Evolutionary conservation across 92 coral and sea anemone species (phyloP), one percentile per base, ranked within the genome.

Genomic region (Scolanthus callimorphus): DNA sequence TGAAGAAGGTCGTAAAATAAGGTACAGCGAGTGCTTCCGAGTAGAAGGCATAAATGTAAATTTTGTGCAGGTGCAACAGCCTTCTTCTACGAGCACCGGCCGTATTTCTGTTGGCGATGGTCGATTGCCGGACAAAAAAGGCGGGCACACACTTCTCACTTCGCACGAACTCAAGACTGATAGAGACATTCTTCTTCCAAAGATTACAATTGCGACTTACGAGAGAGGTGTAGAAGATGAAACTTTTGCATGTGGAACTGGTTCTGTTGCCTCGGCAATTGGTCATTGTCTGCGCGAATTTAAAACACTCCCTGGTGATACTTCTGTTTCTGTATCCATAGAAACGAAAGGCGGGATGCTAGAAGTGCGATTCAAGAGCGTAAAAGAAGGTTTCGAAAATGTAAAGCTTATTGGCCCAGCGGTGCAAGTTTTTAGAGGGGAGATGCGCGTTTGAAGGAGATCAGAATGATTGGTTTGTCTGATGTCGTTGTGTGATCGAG

Each of bases 211-310:
- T 25, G 13, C 17, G 10, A 55, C 60, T 26, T 55, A 55, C 21
- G 60, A 55, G 30, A 11, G 60, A 55, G 60, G 60, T 11, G 60
- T 55, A 10, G 60, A 55, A 27, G 39, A 13, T 27, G 60, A 55
- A 31, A 55, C 60, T 0, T 11, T 55, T 25, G 12, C 60, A 0
- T 55, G 60, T 55, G 60, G 60, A 55, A 55, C 60, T 11, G 60
- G 60, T 26, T 34, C 19, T 6, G 19, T 39, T 2, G 60, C 60
- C 10, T 55, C 60, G 23, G 60, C 60, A 20, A 11, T 55, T 55
- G 60, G 37, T 6, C 17, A 9, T 15, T 55, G 11, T 8, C 30
- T 55, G 20, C 17, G 3, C 4, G 10, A 25, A 23, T 26, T 15
- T 6, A 6, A 6, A 34, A 34, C 12, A 15, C 0, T 23, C 8